Evolutionary conservation across 1,140 invertebrate genomes (phyloP).

Genomic region (Microplitis mediator): DNA sequence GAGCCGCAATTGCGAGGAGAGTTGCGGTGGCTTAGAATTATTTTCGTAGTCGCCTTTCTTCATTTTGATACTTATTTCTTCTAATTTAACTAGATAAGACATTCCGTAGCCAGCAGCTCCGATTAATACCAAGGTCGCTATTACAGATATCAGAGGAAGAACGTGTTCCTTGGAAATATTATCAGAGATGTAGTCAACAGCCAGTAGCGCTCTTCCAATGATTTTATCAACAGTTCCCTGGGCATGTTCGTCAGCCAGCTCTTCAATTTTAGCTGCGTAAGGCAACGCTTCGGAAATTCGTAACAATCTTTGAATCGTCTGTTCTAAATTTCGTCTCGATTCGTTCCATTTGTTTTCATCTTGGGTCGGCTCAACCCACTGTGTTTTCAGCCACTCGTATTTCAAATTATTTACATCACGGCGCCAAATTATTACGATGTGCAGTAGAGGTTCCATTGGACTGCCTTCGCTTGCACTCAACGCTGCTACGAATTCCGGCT

Average conservation of each 20-base stretch:
- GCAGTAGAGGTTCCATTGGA: constrained; percentile 68
- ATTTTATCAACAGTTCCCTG: constrained; percentile 75
- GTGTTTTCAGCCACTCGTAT: constrained; percentile 79
- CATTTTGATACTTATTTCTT: constrained; percentile 79
- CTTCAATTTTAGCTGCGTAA: constrained; percentile 70
- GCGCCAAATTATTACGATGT: constrained; percentile 89
- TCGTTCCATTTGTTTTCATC: constrained; percentile 71
- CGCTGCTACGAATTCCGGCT: constrained; percentile 80
- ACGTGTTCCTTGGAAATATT: constrained; percentile 82
- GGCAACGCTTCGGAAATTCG: constrained; percentile 73
- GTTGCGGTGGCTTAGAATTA: constrained; percentile 55
- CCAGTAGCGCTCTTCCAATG: constrained; percentile 70
- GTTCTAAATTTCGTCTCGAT: constrained; percentile 74
- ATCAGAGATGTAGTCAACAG: constrained; percentile 76
- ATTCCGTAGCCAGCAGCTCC: constrained; percentile 84
- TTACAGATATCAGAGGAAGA: constrained; percentile 79
- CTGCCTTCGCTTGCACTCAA: constrained; percentile 69
- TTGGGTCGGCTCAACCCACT: constrained; percentile 53
- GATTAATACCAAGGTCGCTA: constrained; percentile 82
- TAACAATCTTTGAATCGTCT: constrained; percentile 74
- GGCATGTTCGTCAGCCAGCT: constrained; percentile 63
- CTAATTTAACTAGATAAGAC: constrained; percentile 84
- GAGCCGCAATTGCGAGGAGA: constrained; percentile 75
- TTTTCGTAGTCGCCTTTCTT: constrained; percentile 60
- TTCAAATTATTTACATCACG: constrained; percentile 82